phyloP scores from a whole-genome alignment of 2,797 vertebrate genomes.

The Pitangus sulphuratus region DNA sequence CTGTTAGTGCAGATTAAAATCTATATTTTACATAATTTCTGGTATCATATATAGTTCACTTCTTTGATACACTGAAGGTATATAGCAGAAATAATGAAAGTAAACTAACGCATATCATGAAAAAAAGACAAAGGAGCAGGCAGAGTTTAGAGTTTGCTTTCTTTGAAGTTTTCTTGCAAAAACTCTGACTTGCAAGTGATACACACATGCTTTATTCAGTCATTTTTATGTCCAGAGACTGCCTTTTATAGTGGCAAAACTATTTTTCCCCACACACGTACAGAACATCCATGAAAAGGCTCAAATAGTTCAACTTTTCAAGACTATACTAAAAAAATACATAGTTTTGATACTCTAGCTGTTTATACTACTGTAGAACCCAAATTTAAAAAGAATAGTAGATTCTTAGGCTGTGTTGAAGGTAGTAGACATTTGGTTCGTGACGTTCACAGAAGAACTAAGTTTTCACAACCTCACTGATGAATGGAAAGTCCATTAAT shows the following conservation, averaged over 20 bases:
- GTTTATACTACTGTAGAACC: background rate
- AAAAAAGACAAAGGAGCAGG: background rate
- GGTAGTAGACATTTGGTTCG: background rate
- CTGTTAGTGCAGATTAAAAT: background rate
- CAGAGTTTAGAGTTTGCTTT: background rate
- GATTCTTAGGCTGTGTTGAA: background rate
- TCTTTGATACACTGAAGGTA: background rate
- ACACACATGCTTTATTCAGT: background rate
- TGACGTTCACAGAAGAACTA: background rate
- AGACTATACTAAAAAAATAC: background rate
- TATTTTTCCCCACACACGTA: background rate
- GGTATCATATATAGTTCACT: background rate
- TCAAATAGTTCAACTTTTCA: background rate
- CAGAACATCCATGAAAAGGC: rapidly evolving
- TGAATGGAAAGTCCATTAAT: background rate
- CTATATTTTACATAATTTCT: background rate
- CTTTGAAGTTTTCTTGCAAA: background rate
- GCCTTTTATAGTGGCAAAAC: background rate
- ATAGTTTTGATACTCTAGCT: background rate
- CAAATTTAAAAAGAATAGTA: background rate
- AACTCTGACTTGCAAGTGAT: background rate
- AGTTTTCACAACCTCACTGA: background rate
- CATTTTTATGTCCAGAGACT: background rate
- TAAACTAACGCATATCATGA: background rate
- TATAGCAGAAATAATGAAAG: background rate